A percentile compares a stretch with the other conserved stretches of the same genome.
Conservation (phyloP, 2,888 invertebrate species). For the Nycteola revayana region DNA sequence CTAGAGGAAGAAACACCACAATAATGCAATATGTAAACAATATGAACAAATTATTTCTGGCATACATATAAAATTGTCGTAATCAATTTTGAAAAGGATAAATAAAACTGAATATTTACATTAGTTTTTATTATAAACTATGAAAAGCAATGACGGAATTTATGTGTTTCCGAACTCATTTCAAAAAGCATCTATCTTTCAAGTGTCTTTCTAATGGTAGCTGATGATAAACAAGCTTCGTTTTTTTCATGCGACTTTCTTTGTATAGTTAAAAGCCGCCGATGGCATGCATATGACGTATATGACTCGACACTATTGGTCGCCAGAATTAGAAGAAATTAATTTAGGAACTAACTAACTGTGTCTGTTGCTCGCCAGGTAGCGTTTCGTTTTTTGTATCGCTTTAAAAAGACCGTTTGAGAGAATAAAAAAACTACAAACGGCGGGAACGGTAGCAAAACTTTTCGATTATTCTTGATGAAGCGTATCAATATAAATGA, state of each 20-base stretch:
- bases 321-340: slow-evolving; percentile 67
- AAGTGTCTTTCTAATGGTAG: slow-evolving; percentile 70
- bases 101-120: slow-evolving; percentile 31
- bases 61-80: slow-evolving; percentile 31
- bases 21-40: slow-evolving; percentile 29
- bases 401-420: slow-evolving; percentile 42
- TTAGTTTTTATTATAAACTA: too few species aligned
- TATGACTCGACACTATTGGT: slow-evolving; percentile 70
- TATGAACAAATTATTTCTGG: slow-evolving; percentile 17
- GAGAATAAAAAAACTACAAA: slow-evolving; percentile 44
- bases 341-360: slow-evolving; percentile 60
- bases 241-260: slow-evolving; percentile 49
- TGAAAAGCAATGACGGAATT: slow-evolving; percentile 12
- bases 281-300: slow-evolving; percentile 56
- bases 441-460: slow-evolving; percentile 71
- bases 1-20: slow-evolving; percentile 29
- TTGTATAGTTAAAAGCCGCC: slow-evolving; percentile 56
- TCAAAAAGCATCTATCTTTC: slow-evolving; percentile 61
- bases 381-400: slow-evolving; percentile 46
- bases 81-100: slow-evolving; percentile 29
- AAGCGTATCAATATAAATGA: slow-evolving; percentile 68
- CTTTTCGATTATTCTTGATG: slow-evolving; percentile 61
- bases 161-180: slow-evolving; percentile 22
- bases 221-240: slow-evolving; percentile 62
- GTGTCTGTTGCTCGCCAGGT: slow-evolving; percentile 60